Base-by-base conservation (phyloP, 2,113 vertebrate species). In the Blennius ocellaris region DNA sequence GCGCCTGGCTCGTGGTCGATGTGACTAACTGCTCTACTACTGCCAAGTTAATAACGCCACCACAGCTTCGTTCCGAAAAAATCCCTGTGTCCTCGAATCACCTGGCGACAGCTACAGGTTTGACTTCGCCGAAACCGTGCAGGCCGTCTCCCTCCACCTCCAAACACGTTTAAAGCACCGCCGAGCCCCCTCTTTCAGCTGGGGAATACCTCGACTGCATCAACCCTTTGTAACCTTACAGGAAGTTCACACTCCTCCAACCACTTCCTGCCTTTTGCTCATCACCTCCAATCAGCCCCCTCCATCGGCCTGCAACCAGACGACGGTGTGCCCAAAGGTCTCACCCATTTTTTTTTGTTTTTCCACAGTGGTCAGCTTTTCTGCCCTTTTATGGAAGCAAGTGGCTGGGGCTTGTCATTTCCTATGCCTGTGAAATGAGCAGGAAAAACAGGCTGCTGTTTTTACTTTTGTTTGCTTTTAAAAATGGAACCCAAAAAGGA, bases 331-430 rank as follows among this genome's bases (percentile, higher is more conserved):
- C 41, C 15, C 66, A 30, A 30, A 30, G 21, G 21, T 30, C 21
- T 30, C 21, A 4, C 21, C 21, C 21, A 30, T 2, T 30, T 30
- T 49, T 59, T 21, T 12, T 21, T 2, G 2, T 30, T 49, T 59
- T 21, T 12, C 21, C 6, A 14, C 15, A 66, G 21, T 8, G 30
- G 65, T 73, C 74, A 78, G 49, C 69, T 74, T 86, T 30, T 87
- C 61, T 93, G 82, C 52, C 93, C 92, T 89, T 94, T 91, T 94
- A 93, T 89, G 93, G 93, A 92, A 92, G 76, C 53, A 65, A 68
- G 40, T 2, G 43, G 50, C 52, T 58, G 62, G 54, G 41, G 44
- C 80, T 68, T 85, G 80, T 87, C 82, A 88, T 90, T 91, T 90
- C 85, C 89, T 81, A 56, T 16, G 73, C 59, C 82, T 87, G 82